Evolutionary conservation across 2,888 invertebrate genomes (phyloP), one percentile per base, ranked within the genome.

Genomic region (Meteorus cinctellus): DNA sequence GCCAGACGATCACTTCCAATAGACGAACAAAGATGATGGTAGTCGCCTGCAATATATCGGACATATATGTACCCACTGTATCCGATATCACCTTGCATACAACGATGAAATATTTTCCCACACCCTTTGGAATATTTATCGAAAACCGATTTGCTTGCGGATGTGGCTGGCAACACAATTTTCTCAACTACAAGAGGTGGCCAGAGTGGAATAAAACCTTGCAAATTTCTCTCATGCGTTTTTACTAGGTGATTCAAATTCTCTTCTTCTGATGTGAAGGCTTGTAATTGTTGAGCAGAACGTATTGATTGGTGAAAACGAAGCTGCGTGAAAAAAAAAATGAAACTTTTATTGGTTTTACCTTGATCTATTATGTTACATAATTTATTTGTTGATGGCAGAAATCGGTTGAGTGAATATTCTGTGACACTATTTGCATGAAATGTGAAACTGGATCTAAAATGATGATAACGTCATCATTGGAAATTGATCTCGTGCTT

Each of bases 101-200:
- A 68, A 68, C n/a, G 66, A 36, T 41, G 48, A 68, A 68, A 27
- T 48, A 68, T 48, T 31, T 51, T 29, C 48, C 48, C 68, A 48
- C 68, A 68, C 68, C 51, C 19, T 68, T 48, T 48, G 48, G 27
- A 69, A 69, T 29, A 29, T 69, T 69, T 69, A 69, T 69, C 69
- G 69, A 31, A 69, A 69, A 69, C 31, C 69, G 59, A 69, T 69
- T 59, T 59, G 55, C 55, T 55, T n/a, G n/a, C n/a, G 31, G 31
- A 62, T 27, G 31, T 29, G 62, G 27, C 31, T 31, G 12, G 62
- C 62, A 62, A 62, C 62, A 29, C 29, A 29, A 62, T 62, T 55
- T 55, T 55, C 62, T 27, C 29, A 62, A 16, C 31, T 10, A 62
- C 3, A 3, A 31, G 31, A 29, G 3, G 1, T 29, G 27, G 12